Percentiles rank a stretch among this genome's conserved stretches.
These are phyloP conservation scores for Tipula helvola DNA, from an alignment of 2,888 invertebrate species.

Conservation along the genomic window DNA sequence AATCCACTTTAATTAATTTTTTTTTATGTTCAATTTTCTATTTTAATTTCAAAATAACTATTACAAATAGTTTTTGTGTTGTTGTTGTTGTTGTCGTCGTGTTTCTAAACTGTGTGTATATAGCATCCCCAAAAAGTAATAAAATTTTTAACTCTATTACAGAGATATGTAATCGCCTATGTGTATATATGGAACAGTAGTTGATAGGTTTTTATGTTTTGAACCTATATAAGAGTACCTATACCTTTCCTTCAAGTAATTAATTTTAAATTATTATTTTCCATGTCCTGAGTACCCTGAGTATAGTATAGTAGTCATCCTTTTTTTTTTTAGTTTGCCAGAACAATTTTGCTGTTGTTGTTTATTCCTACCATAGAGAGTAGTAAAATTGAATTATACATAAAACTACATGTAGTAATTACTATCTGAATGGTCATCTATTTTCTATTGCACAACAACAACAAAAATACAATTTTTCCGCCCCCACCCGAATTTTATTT, in stretches of 20 bases:
- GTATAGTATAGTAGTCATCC: not conserved
- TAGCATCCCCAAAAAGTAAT: not conserved
- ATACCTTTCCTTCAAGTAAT: not conserved
- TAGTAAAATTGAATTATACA: not conserved
- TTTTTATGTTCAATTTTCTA: not conserved
- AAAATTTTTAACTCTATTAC: not conserved
- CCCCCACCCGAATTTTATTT: not conserved
- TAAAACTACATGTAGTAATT: not conserved
- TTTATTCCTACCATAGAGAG: not conserved
- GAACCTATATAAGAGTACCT: not conserved
- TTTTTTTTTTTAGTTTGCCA: not conserved
- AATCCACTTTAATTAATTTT: not conserved
- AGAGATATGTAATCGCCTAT: not conserved
- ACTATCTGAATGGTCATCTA: not conserved
- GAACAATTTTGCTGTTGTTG: not conserved
- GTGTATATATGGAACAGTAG: not conserved
- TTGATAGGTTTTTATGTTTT: not conserved
- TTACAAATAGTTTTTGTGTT: not conserved
- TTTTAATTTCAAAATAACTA: not conserved
- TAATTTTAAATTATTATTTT: conserved; percentile 4
- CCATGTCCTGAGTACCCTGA: not conserved
- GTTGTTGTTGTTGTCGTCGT: not conserved
- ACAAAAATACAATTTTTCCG: not conserved
- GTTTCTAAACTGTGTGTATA: not conserved
- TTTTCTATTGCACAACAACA: not conserved